These are phyloP conservation scores for Ctenopoma multispine DNA, from an alignment of 2,797 vertebrate species.

Conservation along the genomic window DNA sequence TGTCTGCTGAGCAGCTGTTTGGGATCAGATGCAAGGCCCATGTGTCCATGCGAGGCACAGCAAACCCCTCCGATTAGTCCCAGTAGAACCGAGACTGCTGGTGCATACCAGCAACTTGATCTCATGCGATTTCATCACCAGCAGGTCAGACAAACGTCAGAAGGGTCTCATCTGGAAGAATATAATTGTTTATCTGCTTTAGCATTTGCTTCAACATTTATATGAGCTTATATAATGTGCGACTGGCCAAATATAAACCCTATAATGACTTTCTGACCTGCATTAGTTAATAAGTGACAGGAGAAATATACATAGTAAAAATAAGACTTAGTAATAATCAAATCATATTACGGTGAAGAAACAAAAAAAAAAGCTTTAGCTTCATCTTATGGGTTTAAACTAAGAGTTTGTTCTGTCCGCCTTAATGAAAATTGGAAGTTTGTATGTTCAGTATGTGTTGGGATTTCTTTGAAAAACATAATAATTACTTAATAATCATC, in stretches of 20 bases:
- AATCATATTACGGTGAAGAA: too few relatives aligned
- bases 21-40: conserved; percentile 75
- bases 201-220: conserved; percentile 28
- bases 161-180: conserved; percentile 70
- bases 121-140: conserved; percentile 77
- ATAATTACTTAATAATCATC: neutral
- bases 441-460: too few relatives aligned
- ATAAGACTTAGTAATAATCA: too few relatives aligned
- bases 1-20: conserved; percentile 80
- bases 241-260: neutral
- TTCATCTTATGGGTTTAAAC: too few relatives aligned
- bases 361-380: too few relatives aligned
- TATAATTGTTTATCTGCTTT: conserved; percentile 66
- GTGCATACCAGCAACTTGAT: conserved; percentile 81
- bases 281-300: conserved; percentile 4
- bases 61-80: conserved; percentile 77
- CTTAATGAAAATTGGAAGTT: too few relatives aligned
- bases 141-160: conserved; percentile 51
- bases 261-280: neutral
- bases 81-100: conserved; percentile 74
- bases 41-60: conserved; percentile 72
- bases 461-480: too few relatives aligned
- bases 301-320: neutral
- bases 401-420: too few relatives aligned
- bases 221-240: conserved; percentile 16